phyloP scores from a whole-genome alignment of 2,888 invertebrate species.

The Polia nebulosa region DNA sequence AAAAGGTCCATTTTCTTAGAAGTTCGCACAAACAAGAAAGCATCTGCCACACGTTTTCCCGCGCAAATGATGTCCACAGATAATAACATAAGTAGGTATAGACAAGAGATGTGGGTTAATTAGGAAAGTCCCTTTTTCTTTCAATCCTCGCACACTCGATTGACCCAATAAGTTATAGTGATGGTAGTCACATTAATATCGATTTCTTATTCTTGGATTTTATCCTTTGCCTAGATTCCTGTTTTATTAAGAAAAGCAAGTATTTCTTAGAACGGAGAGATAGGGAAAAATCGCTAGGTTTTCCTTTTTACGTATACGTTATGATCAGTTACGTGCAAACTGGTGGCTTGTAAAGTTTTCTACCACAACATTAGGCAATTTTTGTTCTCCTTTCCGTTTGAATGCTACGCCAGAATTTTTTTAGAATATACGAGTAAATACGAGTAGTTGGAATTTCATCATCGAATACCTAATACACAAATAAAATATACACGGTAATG shows the following conservation, averaged over 20 bases:
- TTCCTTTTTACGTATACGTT: background rate
- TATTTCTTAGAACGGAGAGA: background rate
- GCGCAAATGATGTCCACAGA: constrained; percentile 43
- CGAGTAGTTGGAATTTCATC: no score
- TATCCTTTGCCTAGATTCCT: constrained; percentile 1
- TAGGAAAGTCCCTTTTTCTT: constrained; percentile 49
- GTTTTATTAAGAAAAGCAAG: background rate
- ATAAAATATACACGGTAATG: no score
- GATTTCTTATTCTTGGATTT: background rate
- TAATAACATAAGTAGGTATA: constrained; percentile 28
- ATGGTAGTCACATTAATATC: constrained; percentile 20
- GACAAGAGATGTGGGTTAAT: constrained; percentile 47
- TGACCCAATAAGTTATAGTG: constrained; percentile 51
- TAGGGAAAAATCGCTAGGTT: background rate
- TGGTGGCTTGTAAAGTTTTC: background rate
- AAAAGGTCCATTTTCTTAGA: constrained; percentile 5
- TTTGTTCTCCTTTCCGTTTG: background rate
- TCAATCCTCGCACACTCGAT: constrained; percentile 44
- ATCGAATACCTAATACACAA: no score
- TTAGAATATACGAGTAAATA: no score
- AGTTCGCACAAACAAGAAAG: constrained; percentile 19
- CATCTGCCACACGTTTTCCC: constrained; percentile 33
- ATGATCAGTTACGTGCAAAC: no score
- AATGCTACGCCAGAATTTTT: no score
- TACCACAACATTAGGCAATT: background rate